phyloP scores from a whole-genome alignment of 2,888 invertebrate genomes.

The Terebella lapidaria region DNA sequence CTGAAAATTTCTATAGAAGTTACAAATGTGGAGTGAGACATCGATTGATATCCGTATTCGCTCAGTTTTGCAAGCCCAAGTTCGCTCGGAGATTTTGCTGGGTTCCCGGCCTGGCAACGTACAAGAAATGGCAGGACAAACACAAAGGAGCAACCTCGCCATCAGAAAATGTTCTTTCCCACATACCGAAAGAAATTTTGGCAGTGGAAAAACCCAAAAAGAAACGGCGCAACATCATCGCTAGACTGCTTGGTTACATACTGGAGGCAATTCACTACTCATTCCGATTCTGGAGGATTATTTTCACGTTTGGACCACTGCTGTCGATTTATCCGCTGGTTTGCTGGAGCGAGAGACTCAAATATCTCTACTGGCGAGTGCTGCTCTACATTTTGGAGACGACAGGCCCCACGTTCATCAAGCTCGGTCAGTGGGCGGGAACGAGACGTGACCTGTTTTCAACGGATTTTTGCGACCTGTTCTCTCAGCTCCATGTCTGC shows the following conservation, averaged over 20 bases:
- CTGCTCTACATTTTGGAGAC: slow-evolving; percentile 44
- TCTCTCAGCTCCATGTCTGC: slow-evolving; percentile 50
- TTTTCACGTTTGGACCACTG: slow-evolving; percentile 31
- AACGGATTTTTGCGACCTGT: slow-evolving; percentile 51
- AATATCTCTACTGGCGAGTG: slow-evolving; percentile 28
- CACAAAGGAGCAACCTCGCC: too few species aligned
- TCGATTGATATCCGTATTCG: too few species aligned
- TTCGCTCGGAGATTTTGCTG: too few species aligned
- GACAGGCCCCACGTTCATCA: slow-evolving; percentile 57
- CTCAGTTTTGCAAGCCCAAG: too few species aligned
- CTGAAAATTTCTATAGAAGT: too few species aligned
- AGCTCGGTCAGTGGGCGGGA: slow-evolving; percentile 58
- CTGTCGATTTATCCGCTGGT: slow-evolving; percentile 32
- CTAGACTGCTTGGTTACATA: neutral
- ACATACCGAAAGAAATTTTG: slow-evolving; percentile 16
- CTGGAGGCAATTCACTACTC: slow-evolving; percentile 3
- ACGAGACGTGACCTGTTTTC: slow-evolving; percentile 57
- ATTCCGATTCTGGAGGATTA: slow-evolving; percentile 21
- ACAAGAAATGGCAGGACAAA: too few species aligned
- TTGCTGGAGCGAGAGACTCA: slow-evolving; percentile 14
- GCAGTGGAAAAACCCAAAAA: slow-evolving; percentile 10
- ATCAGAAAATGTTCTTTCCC: slow-evolving; percentile 1
- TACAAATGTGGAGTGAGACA: too few species aligned
- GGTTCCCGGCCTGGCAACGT: too few species aligned
- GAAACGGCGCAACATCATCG: slow-evolving; percentile 4